These are phyloP conservation scores for Neodon shergylaensis DNA, from an alignment of 2,113 vertebrate species.

Conservation along the genomic window DNA sequence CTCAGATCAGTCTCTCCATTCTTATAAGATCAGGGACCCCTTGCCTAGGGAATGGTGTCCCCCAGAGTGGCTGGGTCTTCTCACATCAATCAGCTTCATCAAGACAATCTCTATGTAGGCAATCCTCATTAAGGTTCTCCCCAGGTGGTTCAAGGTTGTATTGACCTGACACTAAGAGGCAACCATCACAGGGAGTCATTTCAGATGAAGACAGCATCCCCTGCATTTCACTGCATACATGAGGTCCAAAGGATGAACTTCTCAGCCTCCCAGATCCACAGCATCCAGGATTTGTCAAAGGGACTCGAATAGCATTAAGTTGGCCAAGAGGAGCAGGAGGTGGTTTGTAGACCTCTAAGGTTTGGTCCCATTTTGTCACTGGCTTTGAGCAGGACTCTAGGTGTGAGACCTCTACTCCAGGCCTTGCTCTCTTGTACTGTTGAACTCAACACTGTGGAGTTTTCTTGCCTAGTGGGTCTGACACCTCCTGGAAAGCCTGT, in stretches of 20 bases:
- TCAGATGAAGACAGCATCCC: not conserved
- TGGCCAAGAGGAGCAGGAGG: not conserved
- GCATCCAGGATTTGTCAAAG: not conserved
- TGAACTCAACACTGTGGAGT: too few relatives aligned
- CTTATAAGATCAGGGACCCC: not conserved
- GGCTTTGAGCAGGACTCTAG: not conserved
- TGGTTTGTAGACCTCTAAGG: too few relatives aligned
- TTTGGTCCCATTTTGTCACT: not conserved
- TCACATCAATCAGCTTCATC: not conserved
- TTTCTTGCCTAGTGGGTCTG: too few relatives aligned
- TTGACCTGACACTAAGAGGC: not conserved
- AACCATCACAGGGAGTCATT: not conserved
- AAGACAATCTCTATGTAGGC: not conserved
- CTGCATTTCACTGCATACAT: not conserved
- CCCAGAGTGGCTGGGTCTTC: not conserved
- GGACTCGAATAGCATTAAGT: not conserved
- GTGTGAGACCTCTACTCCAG: not conserved
- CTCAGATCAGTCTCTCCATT: not conserved
- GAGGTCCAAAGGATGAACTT: not conserved
- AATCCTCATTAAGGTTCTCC: not conserved
- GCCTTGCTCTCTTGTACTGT: not conserved
- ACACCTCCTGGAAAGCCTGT: too few relatives aligned
- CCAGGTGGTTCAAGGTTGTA: not conserved
- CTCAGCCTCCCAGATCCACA: not conserved
- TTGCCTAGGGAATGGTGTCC: not conserved